These are phyloP conservation scores for Poeciliopsis turrubarensis DNA, from an alignment of 2,113 vertebrate species.

Conservation along the genomic window DNA sequence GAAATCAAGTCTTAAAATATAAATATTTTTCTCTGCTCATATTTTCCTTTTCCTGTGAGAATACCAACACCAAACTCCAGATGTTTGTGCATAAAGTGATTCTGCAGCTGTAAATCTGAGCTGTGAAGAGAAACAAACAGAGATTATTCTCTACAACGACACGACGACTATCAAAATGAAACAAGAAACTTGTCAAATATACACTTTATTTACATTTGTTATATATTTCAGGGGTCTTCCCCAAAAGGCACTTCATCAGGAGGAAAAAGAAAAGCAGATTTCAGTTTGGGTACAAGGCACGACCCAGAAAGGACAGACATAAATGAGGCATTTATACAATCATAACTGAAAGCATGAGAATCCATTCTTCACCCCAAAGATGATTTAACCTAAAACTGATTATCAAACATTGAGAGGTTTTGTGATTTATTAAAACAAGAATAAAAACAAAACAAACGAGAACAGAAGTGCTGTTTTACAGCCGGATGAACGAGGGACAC, in stretches of 20 bases:
- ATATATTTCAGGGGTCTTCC: conserved; percentile 49
- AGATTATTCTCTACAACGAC: background rate
- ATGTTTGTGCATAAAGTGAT: background rate
- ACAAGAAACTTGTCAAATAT: conserved; percentile 54
- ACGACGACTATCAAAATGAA: background rate
- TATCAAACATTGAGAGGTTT: conserved; percentile 23
- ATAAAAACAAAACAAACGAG: background rate
- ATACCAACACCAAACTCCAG: too few species aligned
- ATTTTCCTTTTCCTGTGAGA: background rate
- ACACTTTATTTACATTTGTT: conserved; percentile 80
- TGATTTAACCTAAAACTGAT: conserved; percentile 44
- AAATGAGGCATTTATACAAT: background rate
- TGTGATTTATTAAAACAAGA: conserved; percentile 25
- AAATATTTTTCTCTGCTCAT: background rate
- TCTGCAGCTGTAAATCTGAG: background rate
- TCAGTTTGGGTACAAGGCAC: conserved; percentile 64
- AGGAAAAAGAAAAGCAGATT: conserved; percentile 19
- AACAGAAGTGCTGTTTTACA: background rate
- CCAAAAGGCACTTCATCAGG: conserved; percentile 74
- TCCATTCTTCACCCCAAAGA: background rate
- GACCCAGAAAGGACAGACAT: conserved; percentile 41
- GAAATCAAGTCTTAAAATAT: background rate
- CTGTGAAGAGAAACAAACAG: background rate
- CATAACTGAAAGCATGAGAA: conserved; percentile 14
- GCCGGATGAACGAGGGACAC: conserved; percentile 6